Evolutionary conservation across 2,113 vertebrate genomes (phyloP).

Genomic region (Myotis davidii): DNA sequence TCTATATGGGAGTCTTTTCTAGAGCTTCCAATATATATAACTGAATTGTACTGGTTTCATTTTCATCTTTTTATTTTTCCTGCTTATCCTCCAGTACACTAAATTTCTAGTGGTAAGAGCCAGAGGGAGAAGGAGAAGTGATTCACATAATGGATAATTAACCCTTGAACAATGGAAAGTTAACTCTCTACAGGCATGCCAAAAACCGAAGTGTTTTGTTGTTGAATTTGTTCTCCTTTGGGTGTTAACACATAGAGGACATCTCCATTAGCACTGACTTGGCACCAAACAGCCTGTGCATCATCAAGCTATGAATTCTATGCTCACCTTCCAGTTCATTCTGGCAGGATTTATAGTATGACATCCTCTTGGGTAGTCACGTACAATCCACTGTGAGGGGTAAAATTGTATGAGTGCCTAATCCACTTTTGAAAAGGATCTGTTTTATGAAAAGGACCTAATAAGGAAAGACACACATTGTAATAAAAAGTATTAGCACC

Average conservation of each 20-base stretch:
- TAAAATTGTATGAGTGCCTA: slow-evolving; percentile 71
- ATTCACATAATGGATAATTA: slow-evolving; percentile 75
- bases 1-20: slow-evolving; percentile 1
- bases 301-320: slow-evolving; percentile 60
- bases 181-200: slow-evolving; percentile 60
- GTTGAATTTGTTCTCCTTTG: slow-evolving; percentile 59
- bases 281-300: slow-evolving; percentile 59
- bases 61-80: slow-evolving; percentile 60
- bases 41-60: background rate
- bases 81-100: slow-evolving; percentile 46
- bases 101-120: slow-evolving; percentile 61
- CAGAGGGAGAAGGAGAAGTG: slow-evolving; percentile 55
- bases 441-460: slow-evolving; percentile 65
- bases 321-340: slow-evolving; percentile 58
- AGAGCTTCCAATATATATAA: background rate
- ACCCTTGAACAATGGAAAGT: slow-evolving; percentile 71
- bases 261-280: slow-evolving; percentile 67
- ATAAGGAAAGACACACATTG: slow-evolving; percentile 67
- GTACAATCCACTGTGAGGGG: slow-evolving; percentile 54
- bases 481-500: slow-evolving; percentile 73
- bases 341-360: slow-evolving; percentile 62
- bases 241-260: slow-evolving; percentile 62
- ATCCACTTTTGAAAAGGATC: slow-evolving; percentile 72
- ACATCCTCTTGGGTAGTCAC: slow-evolving; percentile 61
- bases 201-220: slow-evolving; percentile 63